Evolutionary conservation across 2,797 vertebrate species (phyloP).

Genomic region (Coregonus suidteri): DNA sequence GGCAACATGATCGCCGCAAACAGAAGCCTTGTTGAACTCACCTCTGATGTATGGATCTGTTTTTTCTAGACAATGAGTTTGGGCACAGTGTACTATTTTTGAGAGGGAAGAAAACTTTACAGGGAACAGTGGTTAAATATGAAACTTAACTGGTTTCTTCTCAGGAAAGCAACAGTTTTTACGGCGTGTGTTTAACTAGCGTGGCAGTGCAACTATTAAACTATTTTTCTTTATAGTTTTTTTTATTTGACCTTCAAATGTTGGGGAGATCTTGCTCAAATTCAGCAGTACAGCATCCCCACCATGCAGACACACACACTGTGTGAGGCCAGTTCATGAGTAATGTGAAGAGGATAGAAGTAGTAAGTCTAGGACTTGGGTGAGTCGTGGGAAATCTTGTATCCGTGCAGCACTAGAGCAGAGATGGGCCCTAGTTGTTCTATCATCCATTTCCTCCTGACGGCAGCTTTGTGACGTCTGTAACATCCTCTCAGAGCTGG

Average conservation of each 20-base stretch:
- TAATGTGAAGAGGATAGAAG: not conserved
- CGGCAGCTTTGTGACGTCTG: not conserved
- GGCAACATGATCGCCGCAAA: too few relatives aligned
- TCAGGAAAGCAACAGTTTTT: conserved; percentile 34
- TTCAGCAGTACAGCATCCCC: not conserved
- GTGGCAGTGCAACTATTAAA: conserved; percentile 18
- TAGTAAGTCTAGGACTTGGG: not conserved
- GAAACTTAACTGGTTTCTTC: conserved; percentile 38
- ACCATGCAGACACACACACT: not conserved
- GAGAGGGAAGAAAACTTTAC: conserved; percentile 26
- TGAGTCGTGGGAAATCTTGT: not conserved
- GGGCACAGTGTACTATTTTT: conserved; percentile 29
- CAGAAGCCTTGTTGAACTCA: too few relatives aligned
- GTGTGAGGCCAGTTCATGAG: not conserved
- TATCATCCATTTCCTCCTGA: not conserved
- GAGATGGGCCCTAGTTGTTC: not conserved
- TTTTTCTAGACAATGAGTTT: conserved; percentile 23
- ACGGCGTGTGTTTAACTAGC: conserved; percentile 23
- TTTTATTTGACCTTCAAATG: not conserved
- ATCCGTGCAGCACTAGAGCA: too few relatives aligned
- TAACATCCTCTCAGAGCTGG: not conserved
- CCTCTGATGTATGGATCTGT: not conserved
- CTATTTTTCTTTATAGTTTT: not conserved
- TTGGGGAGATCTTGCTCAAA: not conserved
- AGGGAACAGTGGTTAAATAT: conserved; percentile 24